Base-by-base conservation (phyloP, 1,140 invertebrate species). In the Hyphantria cunea region DNA sequence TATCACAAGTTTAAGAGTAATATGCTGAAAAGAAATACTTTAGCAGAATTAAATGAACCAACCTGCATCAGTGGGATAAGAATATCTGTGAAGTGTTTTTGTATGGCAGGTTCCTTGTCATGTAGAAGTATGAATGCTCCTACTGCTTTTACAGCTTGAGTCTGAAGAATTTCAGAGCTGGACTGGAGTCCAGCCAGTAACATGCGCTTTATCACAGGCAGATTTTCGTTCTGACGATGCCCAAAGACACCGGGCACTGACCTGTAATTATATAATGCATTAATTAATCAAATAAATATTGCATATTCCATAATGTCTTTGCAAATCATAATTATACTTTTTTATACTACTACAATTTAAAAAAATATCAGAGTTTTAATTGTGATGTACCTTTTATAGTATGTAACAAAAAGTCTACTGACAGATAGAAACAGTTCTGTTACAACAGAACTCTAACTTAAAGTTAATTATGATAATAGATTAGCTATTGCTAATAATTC, bases 171-270 rank as follows among this genome's bases (percentile, higher is more conserved):
- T 59, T 94, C 94, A 73, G 94, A 93, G 12, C 92, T 90, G 62
- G 96, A 94, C 67, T 94, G 92, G 37, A 99, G 91, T 48, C 96
- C 96, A 66, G 96, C 94, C 33, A 94, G 92, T 54, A 99, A 91
- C 97, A 99, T 99, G 86, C 98, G 95, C 83, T 98, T 98, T 64
- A 99, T 99, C 5, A 98, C 93, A 82, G 97, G 94, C 33, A 99
- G 87, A 86, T 99, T 98, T 78, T 97, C 95, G 53, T 93, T 92
- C 89, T 99, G 97, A 83, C 98, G 96, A 83, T 98, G 98, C 17
- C 98, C 98, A 94, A 99, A 99, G 32, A 99, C 96, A 41, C 97
- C 96, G 59, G 99, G 98, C 13, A 99, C 97, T 79, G 96, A 95
- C 64, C 96, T 97, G 81, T 49, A 25, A 25, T 25, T 3, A 25